Conservation (phyloP, 2,888 invertebrate species). For the Drosophila lacicola region DNA sequence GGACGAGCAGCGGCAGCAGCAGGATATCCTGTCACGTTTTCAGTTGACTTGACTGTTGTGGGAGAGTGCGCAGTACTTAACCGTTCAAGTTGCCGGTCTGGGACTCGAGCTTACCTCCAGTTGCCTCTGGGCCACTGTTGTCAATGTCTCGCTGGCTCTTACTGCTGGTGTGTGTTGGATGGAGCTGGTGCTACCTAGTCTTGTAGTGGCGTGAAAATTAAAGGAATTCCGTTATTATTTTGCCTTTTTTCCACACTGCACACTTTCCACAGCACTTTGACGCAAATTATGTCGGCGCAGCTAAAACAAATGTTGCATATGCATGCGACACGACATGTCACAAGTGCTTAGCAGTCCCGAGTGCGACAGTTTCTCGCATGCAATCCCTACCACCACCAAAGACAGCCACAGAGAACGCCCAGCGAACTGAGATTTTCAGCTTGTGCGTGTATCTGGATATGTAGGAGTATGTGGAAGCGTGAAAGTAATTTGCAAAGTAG, state of each 20-base stretch:
- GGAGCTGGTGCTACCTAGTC: slow-evolving; percentile 17
- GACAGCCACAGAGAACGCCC: slow-evolving; percentile 46
- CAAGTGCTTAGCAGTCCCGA: slow-evolving; percentile 75
- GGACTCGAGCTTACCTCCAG: slow-evolving; percentile 44
- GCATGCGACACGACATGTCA: slow-evolving; percentile 72
- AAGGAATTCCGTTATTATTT: slow-evolving; percentile 79
- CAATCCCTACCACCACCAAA: slow-evolving; percentile 1
- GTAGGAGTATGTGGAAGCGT: slow-evolving; percentile 48
- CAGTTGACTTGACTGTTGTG: slow-evolving; percentile 77
- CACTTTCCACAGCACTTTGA: slow-evolving; percentile 70
- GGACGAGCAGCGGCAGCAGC: slow-evolving; percentile 33
- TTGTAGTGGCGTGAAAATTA: slow-evolving; percentile 71
- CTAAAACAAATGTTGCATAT: slow-evolving; percentile 79
- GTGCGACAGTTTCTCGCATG: slow-evolving; percentile 55
- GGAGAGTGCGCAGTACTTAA: slow-evolving; percentile 71
- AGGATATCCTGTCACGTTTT: slow-evolving; percentile 79
- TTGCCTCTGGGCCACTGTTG: slow-evolving; percentile 70
- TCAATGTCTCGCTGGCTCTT: slow-evolving; percentile 68
- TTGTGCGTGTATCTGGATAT: slow-evolving; percentile 2
- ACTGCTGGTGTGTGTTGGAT: slow-evolving; percentile 7
- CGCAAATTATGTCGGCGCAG: slow-evolving; percentile 76
- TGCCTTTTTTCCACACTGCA: slow-evolving; percentile 61
- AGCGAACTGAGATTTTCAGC: slow-evolving; percentile 35
- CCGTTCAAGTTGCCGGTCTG: slow-evolving; percentile 76
- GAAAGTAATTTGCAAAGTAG: slow-evolving; percentile 78